Base-by-base conservation (phyloP, 1,140 invertebrate species). In the Aplysia californica region DNA sequence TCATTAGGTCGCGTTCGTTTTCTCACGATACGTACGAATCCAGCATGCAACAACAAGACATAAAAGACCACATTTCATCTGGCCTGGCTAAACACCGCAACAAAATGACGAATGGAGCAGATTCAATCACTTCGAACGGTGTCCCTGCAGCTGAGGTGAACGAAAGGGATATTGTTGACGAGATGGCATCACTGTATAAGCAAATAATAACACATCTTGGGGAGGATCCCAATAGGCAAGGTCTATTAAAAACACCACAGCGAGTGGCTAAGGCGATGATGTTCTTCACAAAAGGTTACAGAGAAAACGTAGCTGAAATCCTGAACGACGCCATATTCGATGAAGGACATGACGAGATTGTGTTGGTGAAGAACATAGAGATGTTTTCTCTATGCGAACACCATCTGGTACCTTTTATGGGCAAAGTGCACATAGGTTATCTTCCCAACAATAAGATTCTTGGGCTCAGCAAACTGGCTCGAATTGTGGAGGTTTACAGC, bases 361-460 rank as follows among this genome's bases (percentile, higher is more conserved):
- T 99, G 0, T 97, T 99, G 2, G 98, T 99, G 0, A 99, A 99
- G 80, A 97, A 99, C 88, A 99, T 99, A 78, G 98, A 99, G 91
- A 99, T 99, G 97, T 99, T 99, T 89, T 99, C 97, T 41, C 95
- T 99, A 93, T 99, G 98, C 87, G 98, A 99, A 89, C 98, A 99
- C 89, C 98, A 99, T 89, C 91, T 99, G 83, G 98, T 99, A 20
- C 98, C 98, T 0, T 99, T 99, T 90, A 97, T 98, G 87, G 98
- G 98, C 50, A 99, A 99, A 91, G 97, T 99, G 0, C 99, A 98
- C 73, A 99, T 99, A 80, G 98, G 98, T 0, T 99, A 99, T 90
- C 91, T 99, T 69, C 98, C 98, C 0, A 97, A 97, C 86, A 98
- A 98, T 85, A 97, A 98, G 90, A 96, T 99, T 79, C 91, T 99